These are phyloP conservation scores for Callosobruchus maculatus DNA, from an alignment of 2,888 invertebrate genomes.

Conservation along the genomic window DNA sequence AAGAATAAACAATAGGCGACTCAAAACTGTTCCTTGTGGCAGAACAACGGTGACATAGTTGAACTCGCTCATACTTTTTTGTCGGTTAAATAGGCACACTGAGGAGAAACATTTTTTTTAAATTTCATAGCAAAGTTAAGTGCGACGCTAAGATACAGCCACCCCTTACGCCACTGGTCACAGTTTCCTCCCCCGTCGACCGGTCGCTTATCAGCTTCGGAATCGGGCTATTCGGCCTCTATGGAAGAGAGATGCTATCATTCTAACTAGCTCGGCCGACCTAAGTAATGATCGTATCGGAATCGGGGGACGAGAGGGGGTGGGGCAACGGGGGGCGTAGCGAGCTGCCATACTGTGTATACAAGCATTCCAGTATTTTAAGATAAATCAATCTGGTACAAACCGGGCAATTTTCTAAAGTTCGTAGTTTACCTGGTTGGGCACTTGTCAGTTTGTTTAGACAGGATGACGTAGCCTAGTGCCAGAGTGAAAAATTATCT, in stretches of 20 bases:
- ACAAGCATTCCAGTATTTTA: not conserved
- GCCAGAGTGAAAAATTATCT: not conserved
- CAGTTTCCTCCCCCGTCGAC: slow-evolving; percentile 31
- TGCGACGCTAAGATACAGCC: not conserved
- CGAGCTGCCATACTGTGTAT: not conserved
- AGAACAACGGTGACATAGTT: too few relatives aligned
- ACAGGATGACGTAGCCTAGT: not conserved
- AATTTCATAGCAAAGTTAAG: not conserved
- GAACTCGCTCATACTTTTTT: too few relatives aligned
- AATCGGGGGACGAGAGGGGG: not conserved
- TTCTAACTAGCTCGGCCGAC: slow-evolving; percentile 54
- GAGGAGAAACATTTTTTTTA: not conserved
- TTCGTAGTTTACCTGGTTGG: not conserved
- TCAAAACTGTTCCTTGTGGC: too few relatives aligned
- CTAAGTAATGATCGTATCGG: slow-evolving; percentile 50
- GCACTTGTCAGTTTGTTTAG: not conserved
- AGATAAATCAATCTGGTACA: not conserved
- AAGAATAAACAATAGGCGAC: too few relatives aligned
- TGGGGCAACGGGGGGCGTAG: not conserved
- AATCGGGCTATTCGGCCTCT: slow-evolving; percentile 52
- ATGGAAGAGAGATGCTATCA: slow-evolving; percentile 55
- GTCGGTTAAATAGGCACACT: too few relatives aligned
- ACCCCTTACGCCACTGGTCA: not conserved
- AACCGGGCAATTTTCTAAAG: not conserved
- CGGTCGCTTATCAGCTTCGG: slow-evolving; percentile 35